Evolutionary conservation across 2,113 vertebrate species (phyloP), one percentile per base, ranked within the genome.

Genomic region (Pseudopodoces humilis): DNA sequence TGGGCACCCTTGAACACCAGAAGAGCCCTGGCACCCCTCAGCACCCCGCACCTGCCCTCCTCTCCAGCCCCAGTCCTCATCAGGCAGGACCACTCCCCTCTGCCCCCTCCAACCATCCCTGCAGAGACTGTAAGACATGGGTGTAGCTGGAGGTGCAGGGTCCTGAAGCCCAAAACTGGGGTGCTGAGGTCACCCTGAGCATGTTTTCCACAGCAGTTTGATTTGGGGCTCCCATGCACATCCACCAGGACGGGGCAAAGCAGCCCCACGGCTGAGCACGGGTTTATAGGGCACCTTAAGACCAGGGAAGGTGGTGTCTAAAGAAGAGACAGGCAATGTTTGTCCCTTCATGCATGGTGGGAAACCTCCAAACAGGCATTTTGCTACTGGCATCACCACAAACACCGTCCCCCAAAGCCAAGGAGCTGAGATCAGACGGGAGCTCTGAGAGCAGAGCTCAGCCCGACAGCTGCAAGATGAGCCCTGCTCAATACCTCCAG

Each of bases 51-150:
- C 20, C 82, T 80, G 35, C n/a, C 64, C 37, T 24, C 59, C 2
- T 25, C 39, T 58, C 59, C 68, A 77, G 43, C 25, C n/a, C n/a
- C 68, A 77, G 43, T 30, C n/a, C n/a, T n/a, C 75, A 44, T 3
- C 1, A 1, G 47, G 31, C 43, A 71, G 44, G 49, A 55, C 13
- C 0, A 0, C 39, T 12, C 53, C 67, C 21, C 68, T 89, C 52
- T 21, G 2, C 20, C 28, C 69, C 41, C 18, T 80, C 49, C 63
- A n/a, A 22, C 17, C 44, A 37, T 1, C 49, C 31, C 39, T 35
- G 21, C 49, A 52, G 50, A 14, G 27, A 30, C 7, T 50, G 20
- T 33, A 15, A 50, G 39, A 23, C 44, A 21, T 9, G 7, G 19
- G 13, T 46, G 6, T 0, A 22, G 23, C 37, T 10, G 1, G 39